Conservation (phyloP, 2,113 vertebrate genomes). For the Dinomys branickii region DNA sequence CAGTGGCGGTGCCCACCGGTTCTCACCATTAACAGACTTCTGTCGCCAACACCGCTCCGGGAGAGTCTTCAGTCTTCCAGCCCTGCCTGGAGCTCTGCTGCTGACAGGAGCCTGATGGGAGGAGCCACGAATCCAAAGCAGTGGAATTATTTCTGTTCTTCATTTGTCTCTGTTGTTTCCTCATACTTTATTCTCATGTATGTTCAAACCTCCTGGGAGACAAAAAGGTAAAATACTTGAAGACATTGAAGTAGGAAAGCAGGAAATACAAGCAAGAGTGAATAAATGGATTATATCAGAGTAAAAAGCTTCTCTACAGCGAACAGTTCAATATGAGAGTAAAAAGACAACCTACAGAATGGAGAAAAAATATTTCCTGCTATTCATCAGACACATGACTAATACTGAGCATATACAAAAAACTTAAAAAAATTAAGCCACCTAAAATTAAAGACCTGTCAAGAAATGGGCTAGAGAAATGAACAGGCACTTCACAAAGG, state of each 20-base stretch:
- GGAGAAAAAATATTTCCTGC: not conserved
- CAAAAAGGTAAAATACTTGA: not conserved
- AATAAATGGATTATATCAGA: not conserved
- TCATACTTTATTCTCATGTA: not conserved
- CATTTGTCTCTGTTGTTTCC: not conserved
- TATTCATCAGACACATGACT: not conserved
- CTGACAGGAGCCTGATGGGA: not conserved
- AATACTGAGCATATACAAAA: not conserved
- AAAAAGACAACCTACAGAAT: not conserved
- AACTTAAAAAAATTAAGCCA: not conserved
- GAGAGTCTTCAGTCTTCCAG: too few relatives aligned
- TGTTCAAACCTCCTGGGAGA: not conserved
- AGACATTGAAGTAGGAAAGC: not conserved
- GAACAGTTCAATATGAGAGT: not conserved
- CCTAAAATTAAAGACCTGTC: not conserved
- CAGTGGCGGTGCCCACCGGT: rapidly evolving
- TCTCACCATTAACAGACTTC: not conserved
- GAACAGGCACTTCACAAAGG: not conserved
- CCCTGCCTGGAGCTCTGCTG: not conserved
- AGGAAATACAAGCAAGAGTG: not conserved
- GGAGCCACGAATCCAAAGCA: not conserved
- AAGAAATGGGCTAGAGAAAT: not conserved
- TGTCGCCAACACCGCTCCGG: not conserved
- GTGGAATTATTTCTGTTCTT: not conserved
- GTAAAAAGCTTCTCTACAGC: not conserved